These are phyloP conservation scores for Caenorhabditis sp. DNA, from an alignment of 2,888 invertebrate species.

Conservation along the genomic window DNA sequence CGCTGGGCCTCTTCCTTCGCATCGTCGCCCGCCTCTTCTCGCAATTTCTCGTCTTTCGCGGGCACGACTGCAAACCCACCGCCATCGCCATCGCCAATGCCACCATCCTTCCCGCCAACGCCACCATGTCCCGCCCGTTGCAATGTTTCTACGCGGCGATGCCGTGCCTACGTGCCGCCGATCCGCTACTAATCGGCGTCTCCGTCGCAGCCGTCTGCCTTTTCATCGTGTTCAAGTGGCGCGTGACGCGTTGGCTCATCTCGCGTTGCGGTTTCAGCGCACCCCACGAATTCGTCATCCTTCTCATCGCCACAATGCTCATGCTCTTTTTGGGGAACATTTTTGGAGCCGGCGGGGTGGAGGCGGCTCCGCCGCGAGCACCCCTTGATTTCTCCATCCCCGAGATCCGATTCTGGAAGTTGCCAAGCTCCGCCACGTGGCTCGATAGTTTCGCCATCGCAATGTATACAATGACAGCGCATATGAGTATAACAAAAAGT, in stretches of 20 bases:
- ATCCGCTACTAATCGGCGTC: conserved; percentile 25
- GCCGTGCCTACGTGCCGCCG: conserved; percentile 33
- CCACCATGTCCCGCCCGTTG: conserved; percentile 21
- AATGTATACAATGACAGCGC: conserved; percentile 44
- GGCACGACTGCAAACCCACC: conserved; percentile 34
- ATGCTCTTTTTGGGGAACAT: too few species aligned
- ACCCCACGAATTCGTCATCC: conserved; percentile 37
- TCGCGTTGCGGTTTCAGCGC: conserved; percentile 27
- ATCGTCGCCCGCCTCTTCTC: conserved; percentile 37
- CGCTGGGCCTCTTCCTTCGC: conserved; percentile 44
- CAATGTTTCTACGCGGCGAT: conserved; percentile 44
- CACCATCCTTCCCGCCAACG: conserved; percentile 15
- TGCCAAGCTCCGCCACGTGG: conserved; percentile 23
- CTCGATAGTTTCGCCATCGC: conserved; percentile 48
- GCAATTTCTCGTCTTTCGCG: conserved; percentile 37
- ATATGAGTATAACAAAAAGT: conserved; percentile 39
- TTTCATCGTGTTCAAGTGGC: conserved; percentile 35
- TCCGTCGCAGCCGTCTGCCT: conserved; percentile 25
- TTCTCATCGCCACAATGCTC: conserved; percentile 22
- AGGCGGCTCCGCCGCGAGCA: too few species aligned
- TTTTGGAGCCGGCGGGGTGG: too few species aligned
- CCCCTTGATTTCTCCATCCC: background rate
- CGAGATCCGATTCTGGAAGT: background rate
- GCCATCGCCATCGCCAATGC: conserved; percentile 7
- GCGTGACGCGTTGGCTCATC: conserved; percentile 18